These are phyloP conservation scores for Centrocercus urophasianus DNA, from an alignment of 2,113 vertebrate species.

Conservation along the genomic window DNA sequence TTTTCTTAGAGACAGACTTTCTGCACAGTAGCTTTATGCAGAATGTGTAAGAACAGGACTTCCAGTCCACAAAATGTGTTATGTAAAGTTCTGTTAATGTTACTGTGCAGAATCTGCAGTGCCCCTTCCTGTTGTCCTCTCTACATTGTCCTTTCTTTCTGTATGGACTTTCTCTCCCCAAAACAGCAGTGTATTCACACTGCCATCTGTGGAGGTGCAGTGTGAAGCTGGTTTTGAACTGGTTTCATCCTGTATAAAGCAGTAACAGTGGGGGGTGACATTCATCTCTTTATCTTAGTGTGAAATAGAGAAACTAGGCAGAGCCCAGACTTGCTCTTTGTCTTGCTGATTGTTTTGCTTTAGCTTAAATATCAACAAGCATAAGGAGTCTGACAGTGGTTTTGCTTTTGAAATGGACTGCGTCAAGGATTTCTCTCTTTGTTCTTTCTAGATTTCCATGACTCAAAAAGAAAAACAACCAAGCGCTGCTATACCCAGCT, in stretches of 20 bases:
- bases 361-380: not conserved
- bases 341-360: not conserved
- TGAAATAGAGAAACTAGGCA: not conserved
- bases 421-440: not conserved
- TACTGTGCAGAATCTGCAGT: not conserved
- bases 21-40: not conserved
- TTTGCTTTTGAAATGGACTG: not conserved
- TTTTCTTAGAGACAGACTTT: not conserved
- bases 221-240: not conserved
- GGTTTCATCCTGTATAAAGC: rapidly evolving
- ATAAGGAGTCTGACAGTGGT: not conserved
- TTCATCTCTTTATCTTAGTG: not conserved
- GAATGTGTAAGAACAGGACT: not conserved
- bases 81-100: not conserved
- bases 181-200: not conserved
- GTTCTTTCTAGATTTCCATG: not conserved
- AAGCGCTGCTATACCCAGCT: rapidly evolving
- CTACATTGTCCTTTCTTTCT: not conserved
- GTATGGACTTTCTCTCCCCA: not conserved
- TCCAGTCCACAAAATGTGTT: not conserved
- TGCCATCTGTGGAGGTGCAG: not conserved
- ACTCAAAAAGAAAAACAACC: not conserved
- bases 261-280: not conserved
- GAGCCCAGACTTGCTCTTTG: not conserved
- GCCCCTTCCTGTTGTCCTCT: not conserved